phyloP scores from a whole-genome alignment of 1,140 invertebrate species.

The Lordiphosa mommai region DNA sequence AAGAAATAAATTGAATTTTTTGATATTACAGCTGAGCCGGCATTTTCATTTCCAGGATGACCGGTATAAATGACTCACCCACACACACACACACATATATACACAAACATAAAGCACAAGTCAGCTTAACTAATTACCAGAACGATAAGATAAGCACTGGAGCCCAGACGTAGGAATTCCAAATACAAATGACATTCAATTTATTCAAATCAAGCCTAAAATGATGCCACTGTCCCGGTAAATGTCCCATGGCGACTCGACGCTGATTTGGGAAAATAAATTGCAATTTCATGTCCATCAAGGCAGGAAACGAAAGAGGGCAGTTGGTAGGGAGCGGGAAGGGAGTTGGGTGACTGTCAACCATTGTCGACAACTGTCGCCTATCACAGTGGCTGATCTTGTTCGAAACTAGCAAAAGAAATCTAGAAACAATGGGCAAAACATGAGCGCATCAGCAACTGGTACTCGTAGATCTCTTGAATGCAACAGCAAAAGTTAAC shows the following conservation, averaged over 20 bases:
- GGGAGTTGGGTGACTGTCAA: background rate
- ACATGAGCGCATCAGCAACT: conserved; percentile 49
- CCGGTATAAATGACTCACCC: conserved; percentile 37
- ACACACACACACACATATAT: background rate
- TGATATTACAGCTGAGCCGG: conserved; percentile 57
- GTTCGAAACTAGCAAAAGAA: conserved; percentile 24
- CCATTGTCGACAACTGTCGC: conserved; percentile 24
- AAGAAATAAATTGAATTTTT: conserved; percentile 72
- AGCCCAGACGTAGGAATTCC: conserved; percentile 49
- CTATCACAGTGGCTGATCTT: conserved; percentile 48
- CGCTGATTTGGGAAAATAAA: conserved; percentile 69
- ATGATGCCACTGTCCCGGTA: conserved; percentile 19
- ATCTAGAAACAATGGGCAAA: conserved; percentile 51
- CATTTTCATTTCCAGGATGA: conserved; percentile 18
- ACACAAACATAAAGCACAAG: conserved; percentile 58
- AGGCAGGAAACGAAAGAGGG: conserved; percentile 24
- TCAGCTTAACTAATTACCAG: conserved; percentile 72
- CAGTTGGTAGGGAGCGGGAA: background rate
- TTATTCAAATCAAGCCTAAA: conserved; percentile 73
- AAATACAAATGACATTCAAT: conserved; percentile 75
- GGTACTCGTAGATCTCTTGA: conserved; percentile 16
- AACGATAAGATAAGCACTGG: conserved; percentile 69
- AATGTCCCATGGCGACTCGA: conserved; percentile 26
- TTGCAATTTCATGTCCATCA: conserved; percentile 76
- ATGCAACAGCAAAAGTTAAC: conserved; percentile 10